A percentile compares a stretch with the other conserved stretches of the same genome.
Evolutionary conservation across 2,113 vertebrate genomes (phyloP).

Genomic region (Upupa epops): DNA sequence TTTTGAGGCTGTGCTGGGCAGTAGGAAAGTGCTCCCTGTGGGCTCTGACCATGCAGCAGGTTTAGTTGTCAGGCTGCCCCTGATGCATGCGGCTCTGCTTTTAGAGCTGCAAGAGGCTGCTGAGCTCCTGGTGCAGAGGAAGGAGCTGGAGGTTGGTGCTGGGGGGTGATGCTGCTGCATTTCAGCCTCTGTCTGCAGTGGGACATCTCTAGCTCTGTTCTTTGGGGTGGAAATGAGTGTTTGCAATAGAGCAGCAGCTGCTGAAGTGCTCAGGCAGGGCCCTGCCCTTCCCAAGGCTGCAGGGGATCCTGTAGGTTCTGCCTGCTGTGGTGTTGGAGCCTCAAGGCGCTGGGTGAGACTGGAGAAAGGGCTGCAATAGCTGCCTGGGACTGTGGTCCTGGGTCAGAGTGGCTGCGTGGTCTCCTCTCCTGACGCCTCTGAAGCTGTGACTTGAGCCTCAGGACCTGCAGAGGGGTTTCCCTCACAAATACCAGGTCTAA

Average conservation of each 20-base stretch:
- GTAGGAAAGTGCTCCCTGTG: rapidly evolving
- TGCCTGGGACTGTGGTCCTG: neutral
- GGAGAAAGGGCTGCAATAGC: neutral
- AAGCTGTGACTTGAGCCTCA: neutral
- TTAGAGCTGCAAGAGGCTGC: no score
- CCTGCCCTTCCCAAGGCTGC: neutral
- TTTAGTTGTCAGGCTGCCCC: no score
- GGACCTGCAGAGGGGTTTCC: neutral
- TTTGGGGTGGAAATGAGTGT: neutral
- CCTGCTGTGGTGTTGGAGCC: no score
- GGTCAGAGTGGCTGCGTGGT: rapidly evolving
- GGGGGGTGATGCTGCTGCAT: neutral
- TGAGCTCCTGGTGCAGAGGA: neutral
- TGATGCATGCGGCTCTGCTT: no score
- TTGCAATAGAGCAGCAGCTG: neutral
- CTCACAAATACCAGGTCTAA: neutral
- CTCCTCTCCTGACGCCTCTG: neutral
- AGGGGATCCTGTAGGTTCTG: neutral
- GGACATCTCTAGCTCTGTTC: neutral
- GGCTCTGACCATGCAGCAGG: no score
- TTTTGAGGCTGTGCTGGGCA: no score
- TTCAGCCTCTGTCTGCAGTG: rapidly evolving
- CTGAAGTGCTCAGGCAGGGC: rapidly evolving
- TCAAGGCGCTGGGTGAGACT: rapidly evolving
- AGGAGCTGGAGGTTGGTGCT: neutral